Conservation (phyloP, 23 tunicate genomes). For the Phallusia fumigata region DNA sequence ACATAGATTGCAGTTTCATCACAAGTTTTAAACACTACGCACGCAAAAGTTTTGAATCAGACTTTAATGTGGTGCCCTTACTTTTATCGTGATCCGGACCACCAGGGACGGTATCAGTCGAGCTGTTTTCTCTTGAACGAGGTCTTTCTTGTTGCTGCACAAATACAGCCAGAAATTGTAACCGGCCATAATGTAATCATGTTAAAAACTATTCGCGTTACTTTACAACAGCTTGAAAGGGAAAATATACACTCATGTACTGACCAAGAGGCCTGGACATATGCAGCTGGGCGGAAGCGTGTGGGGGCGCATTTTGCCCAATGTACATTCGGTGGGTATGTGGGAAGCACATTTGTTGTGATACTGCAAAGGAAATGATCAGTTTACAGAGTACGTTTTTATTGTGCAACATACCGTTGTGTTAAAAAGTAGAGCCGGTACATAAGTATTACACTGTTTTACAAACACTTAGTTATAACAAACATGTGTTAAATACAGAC, state of each 20-base stretch:
- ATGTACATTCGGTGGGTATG: constrained; percentile 61
- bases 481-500: too few species aligned
- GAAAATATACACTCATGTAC: not conserved
- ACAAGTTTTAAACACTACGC: too few species aligned
- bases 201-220: too few species aligned
- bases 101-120: constrained; percentile 5
- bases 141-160: constrained; percentile 27
- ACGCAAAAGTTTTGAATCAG: too few species aligned
- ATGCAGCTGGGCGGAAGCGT: constrained; percentile 73
- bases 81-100: not conserved
- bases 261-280: constrained; percentile 78
- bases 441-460: too few species aligned
- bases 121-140: constrained; percentile 51
- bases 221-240: too few species aligned
- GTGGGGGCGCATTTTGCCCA: constrained; percentile 78
- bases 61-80: too few species aligned
- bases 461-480: too few species aligned
- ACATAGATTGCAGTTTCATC: too few species aligned
- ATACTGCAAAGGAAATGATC: constrained; percentile 41
- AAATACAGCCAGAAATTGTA: not conserved
- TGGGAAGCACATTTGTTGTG: constrained; percentile 95
- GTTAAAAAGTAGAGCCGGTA: too few species aligned
- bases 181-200: not conserved
- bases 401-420: too few species aligned
- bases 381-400: too few species aligned